Base-by-base conservation (phyloP, 1,140 invertebrate genomes). In the Drosophila triauraria region DNA sequence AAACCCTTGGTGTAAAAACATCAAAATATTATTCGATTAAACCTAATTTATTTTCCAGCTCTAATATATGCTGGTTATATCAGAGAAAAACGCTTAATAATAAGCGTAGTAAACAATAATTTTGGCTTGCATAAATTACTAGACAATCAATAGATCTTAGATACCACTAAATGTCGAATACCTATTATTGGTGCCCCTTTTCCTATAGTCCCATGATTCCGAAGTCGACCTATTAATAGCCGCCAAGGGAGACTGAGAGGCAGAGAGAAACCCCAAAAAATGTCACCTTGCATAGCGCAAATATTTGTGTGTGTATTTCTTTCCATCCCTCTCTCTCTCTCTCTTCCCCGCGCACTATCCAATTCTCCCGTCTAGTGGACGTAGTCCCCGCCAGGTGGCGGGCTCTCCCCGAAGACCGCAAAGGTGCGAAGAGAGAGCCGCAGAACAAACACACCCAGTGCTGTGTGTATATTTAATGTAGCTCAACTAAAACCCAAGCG, bases 381-480 rank as follows among this genome's bases (percentile, higher is more conserved):
- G 42, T 17, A 60, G 32, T 60, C 56, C 61, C 59, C 63, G 58
- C 71, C 71, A 80, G 76, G 60, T 70, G 78, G 27, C 23, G 20
- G 7, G 9, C 53, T 40, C 64, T 51, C 57, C 56, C 60, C 12
- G 57, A 67, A 63, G 48, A 38, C 44, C 40, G 38, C 51, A 32
- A 54, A 85, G 85, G 85, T 88, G 85, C 80, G 75, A 88, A 82
- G 61, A 74, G 56, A 74, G 59, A 64, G 32, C 80, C 74, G 53
- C 62, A 85, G 70, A 68, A 63, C 70, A 79, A 88, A 81, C 74
- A 90, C 50, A 50, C 32, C 43, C n/a, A 38, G 27, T 43, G 40
- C 10, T 47, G 30, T 83, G 54, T 87, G 62, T 86, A 68, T 84
- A 84, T 70, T 82, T 86, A 86, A 90, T 84, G 80, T 63, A 54